Percentiles rank a stretch among this genome's conserved stretches.
Evolutionary conservation across 2,888 invertebrate species (phyloP).

Genomic region (Orchesella flavescens): DNA sequence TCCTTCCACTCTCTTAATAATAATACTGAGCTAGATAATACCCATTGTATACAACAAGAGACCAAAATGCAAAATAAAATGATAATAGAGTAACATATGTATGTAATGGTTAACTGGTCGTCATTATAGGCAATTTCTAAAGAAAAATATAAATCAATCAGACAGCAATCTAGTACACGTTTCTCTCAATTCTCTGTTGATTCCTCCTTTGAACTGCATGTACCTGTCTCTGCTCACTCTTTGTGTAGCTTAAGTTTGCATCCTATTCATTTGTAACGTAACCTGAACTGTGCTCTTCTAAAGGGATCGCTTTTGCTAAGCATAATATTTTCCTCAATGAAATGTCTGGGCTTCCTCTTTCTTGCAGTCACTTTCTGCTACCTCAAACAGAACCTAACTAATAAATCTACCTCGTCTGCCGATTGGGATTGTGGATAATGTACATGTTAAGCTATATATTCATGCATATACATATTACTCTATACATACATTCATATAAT

Average conservation of each 20-base stretch:
- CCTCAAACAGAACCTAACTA: too few species aligned
- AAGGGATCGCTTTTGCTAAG: too few species aligned
- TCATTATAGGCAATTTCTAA: slow-evolving; percentile 6
- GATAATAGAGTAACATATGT: neutral
- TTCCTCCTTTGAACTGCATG: neutral
- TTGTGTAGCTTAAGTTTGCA: too few species aligned
- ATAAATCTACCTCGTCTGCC: neutral
- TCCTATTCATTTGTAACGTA: too few species aligned
- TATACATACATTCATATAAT: too few species aligned
- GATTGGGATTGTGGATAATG: neutral
- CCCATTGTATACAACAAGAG: neutral
- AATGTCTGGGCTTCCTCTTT: too few species aligned
- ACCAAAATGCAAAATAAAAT: neutral
- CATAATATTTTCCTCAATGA: too few species aligned
- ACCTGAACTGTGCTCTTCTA: too few species aligned
- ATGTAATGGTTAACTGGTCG: neutral
- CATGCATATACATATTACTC: too few species aligned
- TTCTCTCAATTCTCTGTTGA: slow-evolving; percentile 2
- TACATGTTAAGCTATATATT: too few species aligned
- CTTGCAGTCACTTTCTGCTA: too few species aligned
- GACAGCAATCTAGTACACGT: neutral
- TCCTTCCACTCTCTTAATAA: neutral
- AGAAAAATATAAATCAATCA: slow-evolving; percentile 17
- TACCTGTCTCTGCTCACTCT: too few species aligned
- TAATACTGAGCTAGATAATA: neutral